A percentile compares a stretch with the other conserved stretches of the same genome.
These are phyloP conservation scores for Heloderma charlesbogerti DNA, from an alignment of 2,113 vertebrate genomes.

Conservation along the genomic window DNA sequence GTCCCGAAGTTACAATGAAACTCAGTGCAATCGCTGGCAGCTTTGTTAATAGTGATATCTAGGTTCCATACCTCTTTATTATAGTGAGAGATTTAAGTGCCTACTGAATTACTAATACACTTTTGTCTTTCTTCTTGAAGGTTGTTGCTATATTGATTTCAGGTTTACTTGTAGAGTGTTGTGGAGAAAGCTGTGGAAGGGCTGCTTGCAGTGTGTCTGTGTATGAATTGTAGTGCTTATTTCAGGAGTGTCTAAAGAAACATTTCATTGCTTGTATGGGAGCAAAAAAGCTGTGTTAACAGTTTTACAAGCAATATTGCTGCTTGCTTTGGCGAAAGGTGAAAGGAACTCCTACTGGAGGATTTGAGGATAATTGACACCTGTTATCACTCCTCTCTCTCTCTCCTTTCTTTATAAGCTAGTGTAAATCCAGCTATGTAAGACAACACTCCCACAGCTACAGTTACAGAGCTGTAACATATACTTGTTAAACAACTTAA, in stretches of 20 bases:
- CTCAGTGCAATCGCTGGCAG: not conserved
- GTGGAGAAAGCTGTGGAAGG: not conserved
- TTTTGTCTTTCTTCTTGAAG: not conserved
- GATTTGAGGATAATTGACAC: conserved; percentile 68
- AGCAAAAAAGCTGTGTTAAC: conserved; percentile 9
- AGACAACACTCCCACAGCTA: conserved; percentile 57
- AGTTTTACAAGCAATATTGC: conserved; percentile 33
- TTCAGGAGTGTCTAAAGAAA: not conserved
- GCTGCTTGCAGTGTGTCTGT: not conserved
- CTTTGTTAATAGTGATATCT: conserved; percentile 12
- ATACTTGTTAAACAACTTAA: not conserved
- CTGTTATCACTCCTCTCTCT: conserved; percentile 62
- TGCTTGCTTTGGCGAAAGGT: conserved; percentile 70
- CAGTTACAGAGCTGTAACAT: conserved; percentile 42
- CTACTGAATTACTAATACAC: not conserved
- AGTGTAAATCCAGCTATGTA: conserved; percentile 47
- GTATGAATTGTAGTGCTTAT: not conserved
- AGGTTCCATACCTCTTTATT: not conserved
- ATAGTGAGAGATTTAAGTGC: not conserved
- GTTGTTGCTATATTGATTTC: not conserved
- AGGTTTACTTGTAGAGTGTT: fast-evolving
- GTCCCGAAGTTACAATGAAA: conserved; percentile 30
- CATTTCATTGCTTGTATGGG: conserved; percentile 16
- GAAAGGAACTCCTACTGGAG: conserved; percentile 62
- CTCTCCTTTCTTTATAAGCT: conserved; percentile 62